Evolutionary conservation across 2,888 invertebrate genomes (phyloP).

Genomic region (Callosobruchus maculatus): DNA sequence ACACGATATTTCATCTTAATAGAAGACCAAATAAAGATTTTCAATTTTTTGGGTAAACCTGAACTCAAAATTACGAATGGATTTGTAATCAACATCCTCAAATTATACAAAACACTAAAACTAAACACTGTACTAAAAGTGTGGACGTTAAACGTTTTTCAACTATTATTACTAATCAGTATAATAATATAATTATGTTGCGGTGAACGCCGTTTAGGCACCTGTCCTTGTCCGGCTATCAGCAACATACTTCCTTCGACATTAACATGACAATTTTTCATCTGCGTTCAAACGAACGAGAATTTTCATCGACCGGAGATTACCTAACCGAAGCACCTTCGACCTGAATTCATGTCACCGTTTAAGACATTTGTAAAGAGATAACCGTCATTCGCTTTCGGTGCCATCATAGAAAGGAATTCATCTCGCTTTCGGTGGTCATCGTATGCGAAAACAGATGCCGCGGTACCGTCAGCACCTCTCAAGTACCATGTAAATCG

Average conservation of each 20-base stretch:
- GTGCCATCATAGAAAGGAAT: not conserved
- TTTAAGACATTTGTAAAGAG: not conserved
- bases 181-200: too few species aligned
- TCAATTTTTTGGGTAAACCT: too few species aligned
- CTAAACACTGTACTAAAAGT: too few species aligned
- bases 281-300: not conserved
- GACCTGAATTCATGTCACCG: not conserved
- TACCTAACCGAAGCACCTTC: not conserved
- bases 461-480: not conserved
- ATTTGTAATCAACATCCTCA: too few species aligned
- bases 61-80: too few species aligned
- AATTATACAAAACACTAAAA: too few species aligned
- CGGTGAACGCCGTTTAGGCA: too few species aligned
- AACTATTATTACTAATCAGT: too few species aligned
- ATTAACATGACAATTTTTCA: not conserved
- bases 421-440: not conserved
- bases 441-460: not conserved
- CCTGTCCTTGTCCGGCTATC: not conserved
- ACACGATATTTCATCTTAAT: too few species aligned
- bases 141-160: too few species aligned
- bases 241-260: not conserved
- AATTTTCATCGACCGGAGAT: not conserved
- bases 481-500: not conserved
- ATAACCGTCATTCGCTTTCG: not conserved
- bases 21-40: too few species aligned